Conservation (phyloP, 2,797 vertebrate genomes). For the Falco cherrug region DNA sequence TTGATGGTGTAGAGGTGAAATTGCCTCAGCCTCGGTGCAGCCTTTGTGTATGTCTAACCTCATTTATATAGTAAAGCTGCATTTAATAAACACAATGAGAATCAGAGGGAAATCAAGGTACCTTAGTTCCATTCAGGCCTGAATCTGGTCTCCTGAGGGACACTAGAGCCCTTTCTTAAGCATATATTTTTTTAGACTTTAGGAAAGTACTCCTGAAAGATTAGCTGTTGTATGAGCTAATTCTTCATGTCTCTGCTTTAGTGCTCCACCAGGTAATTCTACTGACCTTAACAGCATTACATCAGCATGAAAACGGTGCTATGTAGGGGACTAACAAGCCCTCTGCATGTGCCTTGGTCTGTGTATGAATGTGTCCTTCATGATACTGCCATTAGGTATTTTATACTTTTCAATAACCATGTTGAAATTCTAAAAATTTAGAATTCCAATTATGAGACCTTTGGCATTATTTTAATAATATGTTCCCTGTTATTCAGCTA, state of each 20-base stretch:
- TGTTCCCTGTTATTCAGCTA: not conserved
- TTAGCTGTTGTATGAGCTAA: not conserved
- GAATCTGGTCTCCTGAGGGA: not conserved
- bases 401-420: not conserved
- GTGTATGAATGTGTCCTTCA: not conserved
- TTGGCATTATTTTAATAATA: not conserved
- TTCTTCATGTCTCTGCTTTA: not conserved
- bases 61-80: not conserved
- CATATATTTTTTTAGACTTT: not conserved
- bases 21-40: accelerated
- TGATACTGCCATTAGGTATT: not conserved
- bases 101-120: not conserved
- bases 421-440: not conserved
- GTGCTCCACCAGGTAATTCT: not conserved
- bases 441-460: not conserved
- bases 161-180: not conserved
- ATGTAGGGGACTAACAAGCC: not conserved
- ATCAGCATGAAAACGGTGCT: not conserved
- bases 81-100: not conserved
- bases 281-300: not conserved
- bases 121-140: not conserved
- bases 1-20: not conserved
- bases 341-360: not conserved
- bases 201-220: not conserved
- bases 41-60: not conserved